Evolutionary conservation across 2,113 vertebrate species (phyloP), one percentile per base, ranked within the genome.

Genomic region (Ceyx cyanopectus): DNA sequence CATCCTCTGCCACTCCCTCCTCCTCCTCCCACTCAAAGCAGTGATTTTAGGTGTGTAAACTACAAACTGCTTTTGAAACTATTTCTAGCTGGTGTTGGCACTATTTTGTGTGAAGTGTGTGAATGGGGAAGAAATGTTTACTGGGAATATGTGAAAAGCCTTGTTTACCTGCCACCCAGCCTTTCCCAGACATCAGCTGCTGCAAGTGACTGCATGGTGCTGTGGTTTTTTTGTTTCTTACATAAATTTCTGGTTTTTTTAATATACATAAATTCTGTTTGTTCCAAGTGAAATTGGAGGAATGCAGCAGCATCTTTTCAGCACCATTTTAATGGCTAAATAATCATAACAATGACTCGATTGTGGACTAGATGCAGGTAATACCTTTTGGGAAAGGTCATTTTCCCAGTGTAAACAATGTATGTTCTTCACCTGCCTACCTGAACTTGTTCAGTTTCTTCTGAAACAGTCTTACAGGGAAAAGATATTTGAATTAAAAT

Each of bases 1-100:
- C 14, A 8, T 1, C 17, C 17, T 34, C 24, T 66, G 27, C n/a
- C 9, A 15, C 5, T 22, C 6, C 4, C 2, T 69, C 6, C 3
- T 72, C 6, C 3, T 72, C 17, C 9, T 17, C 7, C 7, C 12
- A 5, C 6, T 73, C 11, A 77, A 56, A 93, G 20, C 29, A 65
- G 13, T 5, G 0, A 23, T 65, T 75, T 32, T 20, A 57, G 24
- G 17, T 85, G 24, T 69, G 74, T 41, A 41, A 17, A 20, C 24
- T 70, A 48, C 67, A 89, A 72, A 10, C 8, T 61, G 4, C 26
- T 58, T 23, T 63, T 23, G 65, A 85, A 45, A n/a, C 10, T 75
- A 37, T 68, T 66, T 83, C 8, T 45, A 57, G 37, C 7, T 37
- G 26, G 8, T 27, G 18, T 46, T 68, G 5, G 60, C 68, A 75